Conservation (phyloP, 2,113 vertebrate genomes). For the Alectura lathami region DNA sequence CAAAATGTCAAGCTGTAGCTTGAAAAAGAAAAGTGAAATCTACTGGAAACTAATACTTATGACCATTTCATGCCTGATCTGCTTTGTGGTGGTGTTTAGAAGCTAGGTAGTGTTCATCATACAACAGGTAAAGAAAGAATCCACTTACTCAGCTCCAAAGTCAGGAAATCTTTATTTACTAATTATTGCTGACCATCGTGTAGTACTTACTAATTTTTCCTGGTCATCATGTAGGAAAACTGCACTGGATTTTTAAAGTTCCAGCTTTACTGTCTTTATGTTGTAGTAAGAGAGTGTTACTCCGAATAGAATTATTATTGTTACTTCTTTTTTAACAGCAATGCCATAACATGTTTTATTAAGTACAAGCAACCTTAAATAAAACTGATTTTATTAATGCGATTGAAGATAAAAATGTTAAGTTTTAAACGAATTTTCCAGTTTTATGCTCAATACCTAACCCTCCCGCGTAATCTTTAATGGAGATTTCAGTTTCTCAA, state of each 20-base stretch:
- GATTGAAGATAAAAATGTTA: neutral
- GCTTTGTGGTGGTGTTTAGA: conserved; percentile 82
- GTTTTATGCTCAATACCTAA: neutral
- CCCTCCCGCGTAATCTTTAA: neutral
- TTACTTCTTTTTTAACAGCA: conserved; percentile 6
- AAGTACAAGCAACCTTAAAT: neutral
- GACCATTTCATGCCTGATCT: conserved; percentile 92
- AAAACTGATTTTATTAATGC: neutral
- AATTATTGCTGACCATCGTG: neutral
- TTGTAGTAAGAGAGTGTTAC: conserved; percentile 4
- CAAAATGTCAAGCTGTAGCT: conserved; percentile 99
- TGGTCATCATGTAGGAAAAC: neutral
- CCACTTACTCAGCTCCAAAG: conserved; percentile 34
- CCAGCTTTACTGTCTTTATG: conserved; percentile 3
- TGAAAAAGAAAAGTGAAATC: conserved; percentile 96
- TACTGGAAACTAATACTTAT: conserved; percentile 98
- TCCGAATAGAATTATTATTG: conserved; percentile 12
- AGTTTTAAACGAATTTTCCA: neutral
- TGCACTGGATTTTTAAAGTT: conserved; percentile 35
- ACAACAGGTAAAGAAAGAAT: conserved; percentile 78
- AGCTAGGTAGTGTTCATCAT: conserved; percentile 73
- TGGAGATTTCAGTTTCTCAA: conserved; percentile 11
- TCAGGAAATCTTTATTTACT: neutral
- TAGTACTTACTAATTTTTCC: neutral
- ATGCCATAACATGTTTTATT: neutral